Evolutionary conservation across 2,888 invertebrate species (phyloP).

Genomic region (Elmis aenea): DNA sequence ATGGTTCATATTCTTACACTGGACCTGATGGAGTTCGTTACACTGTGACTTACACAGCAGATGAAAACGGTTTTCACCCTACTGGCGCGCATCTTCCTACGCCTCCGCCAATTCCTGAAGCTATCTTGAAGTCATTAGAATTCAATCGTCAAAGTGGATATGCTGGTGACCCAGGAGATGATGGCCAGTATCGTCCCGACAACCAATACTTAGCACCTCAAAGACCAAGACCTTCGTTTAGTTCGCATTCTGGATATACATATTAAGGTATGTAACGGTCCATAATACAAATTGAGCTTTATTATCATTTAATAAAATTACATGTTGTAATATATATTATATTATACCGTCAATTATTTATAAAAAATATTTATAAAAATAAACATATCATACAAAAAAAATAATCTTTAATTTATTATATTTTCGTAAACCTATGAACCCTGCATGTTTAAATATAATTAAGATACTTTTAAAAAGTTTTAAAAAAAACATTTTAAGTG

Average conservation of each 20-base stretch:
- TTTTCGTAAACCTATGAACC: no score
- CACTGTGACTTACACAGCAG: conserved; percentile 53
- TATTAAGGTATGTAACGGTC: background rate
- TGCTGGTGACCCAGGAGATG: conserved; percentile 23
- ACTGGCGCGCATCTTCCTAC: conserved; percentile 55
- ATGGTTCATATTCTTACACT: conserved; percentile 55
- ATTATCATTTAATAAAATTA: no score
- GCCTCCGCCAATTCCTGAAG: conserved; percentile 56
- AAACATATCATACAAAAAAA: no score
- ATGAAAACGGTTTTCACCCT: conserved; percentile 55
- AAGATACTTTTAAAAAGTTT: no score
- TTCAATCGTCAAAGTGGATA: conserved; percentile 20
- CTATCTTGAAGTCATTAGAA: conserved; percentile 41
- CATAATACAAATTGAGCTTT: conserved; percentile 1
- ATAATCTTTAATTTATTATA: no score
- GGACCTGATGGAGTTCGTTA: conserved; percentile 55
- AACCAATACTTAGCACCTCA: conserved; percentile 11
- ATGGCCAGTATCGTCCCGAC: conserved; percentile 32
- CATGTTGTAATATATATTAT: no score
- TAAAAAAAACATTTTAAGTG: no score
- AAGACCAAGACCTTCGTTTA: background rate
- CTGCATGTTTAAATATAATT: no score
- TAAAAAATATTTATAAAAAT: no score
- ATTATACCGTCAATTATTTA: no score
- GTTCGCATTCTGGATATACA: conserved; percentile 3